phyloP scores from a whole-genome alignment of 2,113 vertebrate genomes.

The Melanostigma gelatinosum region DNA sequence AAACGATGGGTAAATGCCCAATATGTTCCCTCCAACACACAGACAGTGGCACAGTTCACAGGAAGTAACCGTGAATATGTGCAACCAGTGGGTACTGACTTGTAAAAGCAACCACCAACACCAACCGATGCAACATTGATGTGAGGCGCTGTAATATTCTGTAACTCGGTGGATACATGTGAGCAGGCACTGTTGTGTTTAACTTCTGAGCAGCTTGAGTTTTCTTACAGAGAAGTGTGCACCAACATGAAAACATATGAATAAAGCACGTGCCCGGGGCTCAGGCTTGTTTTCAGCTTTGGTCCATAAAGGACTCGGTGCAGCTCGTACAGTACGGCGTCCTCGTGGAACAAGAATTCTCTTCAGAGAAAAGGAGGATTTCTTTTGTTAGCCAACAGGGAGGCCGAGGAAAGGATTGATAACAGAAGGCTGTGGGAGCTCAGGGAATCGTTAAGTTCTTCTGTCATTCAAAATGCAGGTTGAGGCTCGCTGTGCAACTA shows the following conservation, averaged over 20 bases:
- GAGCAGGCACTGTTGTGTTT: neutral
- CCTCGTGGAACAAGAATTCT: neutral
- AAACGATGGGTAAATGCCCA: neutral
- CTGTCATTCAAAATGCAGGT: neutral
- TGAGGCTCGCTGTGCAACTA: neutral
- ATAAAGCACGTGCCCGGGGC: neutral
- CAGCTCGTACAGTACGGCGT: neutral
- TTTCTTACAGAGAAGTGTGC: neutral
- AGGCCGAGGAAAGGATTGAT: conserved; percentile 19
- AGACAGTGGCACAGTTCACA: neutral
- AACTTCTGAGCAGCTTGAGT: neutral
- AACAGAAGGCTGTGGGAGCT: conserved; percentile 9
- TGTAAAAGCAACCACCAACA: neutral
- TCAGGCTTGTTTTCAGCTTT: conserved; percentile 12
- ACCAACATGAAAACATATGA: neutral
- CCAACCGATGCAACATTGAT: conserved; percentile 25
- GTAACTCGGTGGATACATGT: conserved; percentile 1
- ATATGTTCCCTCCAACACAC: neutral
- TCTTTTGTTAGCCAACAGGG: conserved; percentile 2
- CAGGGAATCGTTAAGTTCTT: neutral
- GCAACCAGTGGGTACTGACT: conserved; percentile 8
- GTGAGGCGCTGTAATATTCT: conserved; percentile 17
- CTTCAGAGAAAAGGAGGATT: conserved; percentile 17
- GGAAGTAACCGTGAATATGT: conserved; percentile 8
- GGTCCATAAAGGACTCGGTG: conserved; percentile 3